Evolutionary conservation across 2,113 vertebrate genomes (phyloP).

Genomic region (Chascanopsetta lugubris): DNA sequence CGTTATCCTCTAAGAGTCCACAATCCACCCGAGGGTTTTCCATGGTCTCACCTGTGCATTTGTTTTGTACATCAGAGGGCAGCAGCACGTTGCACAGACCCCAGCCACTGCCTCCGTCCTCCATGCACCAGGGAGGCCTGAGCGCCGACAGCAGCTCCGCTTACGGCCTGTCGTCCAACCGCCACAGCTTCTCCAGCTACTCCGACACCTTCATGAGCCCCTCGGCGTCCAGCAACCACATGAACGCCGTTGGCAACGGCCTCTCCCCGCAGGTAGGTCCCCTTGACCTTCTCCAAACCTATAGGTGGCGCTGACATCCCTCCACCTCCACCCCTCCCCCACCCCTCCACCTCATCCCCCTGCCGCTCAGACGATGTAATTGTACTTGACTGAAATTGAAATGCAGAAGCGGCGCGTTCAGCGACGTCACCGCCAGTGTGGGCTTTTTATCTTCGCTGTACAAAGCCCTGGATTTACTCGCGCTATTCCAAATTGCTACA

Average conservation of each 20-base stretch:
- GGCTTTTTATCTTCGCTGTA: constrained; percentile 72
- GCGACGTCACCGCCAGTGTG: constrained; percentile 70
- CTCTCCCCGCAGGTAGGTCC: constrained; percentile 95
- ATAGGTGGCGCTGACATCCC: constrained; percentile 20
- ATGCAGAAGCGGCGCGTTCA: constrained; percentile 70
- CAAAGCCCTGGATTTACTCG: constrained; percentile 78
- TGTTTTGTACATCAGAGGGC: constrained; percentile 82
- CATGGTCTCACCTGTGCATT: constrained; percentile 8
- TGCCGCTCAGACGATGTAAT: constrained; percentile 59
- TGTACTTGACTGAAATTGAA: constrained; percentile 72
- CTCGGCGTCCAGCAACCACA: constrained; percentile 92
- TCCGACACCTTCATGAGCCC: constrained; percentile 98
- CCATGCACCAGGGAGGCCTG: constrained; percentile 98
- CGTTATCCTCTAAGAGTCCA: too few relatives aligned
- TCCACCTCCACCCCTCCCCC: neutral
- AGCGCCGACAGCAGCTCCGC: constrained; percentile 87
- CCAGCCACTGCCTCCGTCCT: constrained; percentile 95
- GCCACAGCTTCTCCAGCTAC: constrained; percentile 98
- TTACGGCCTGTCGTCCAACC: constrained; percentile 89
- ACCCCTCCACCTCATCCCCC: constrained; percentile 20
- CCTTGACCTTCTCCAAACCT: neutral
- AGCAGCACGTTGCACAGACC: constrained; percentile 95
- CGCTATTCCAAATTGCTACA: constrained; percentile 78
- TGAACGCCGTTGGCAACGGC: constrained; percentile 97
- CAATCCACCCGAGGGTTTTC: too few relatives aligned